phyloP scores from a whole-genome alignment of 2,113 vertebrate species.

The Embiotoca jacksoni region DNA sequence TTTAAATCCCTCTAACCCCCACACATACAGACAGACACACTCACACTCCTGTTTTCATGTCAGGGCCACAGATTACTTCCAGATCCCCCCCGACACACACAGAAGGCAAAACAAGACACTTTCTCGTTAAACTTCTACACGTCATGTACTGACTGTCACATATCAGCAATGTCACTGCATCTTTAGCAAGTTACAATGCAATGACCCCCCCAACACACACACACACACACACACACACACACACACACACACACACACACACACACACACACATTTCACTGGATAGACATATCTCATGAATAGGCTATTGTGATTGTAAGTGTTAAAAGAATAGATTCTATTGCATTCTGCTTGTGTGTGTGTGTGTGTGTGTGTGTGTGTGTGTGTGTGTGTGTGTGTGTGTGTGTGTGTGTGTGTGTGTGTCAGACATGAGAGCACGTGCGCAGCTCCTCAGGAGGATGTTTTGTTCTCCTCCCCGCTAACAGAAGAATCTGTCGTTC shows the following conservation, averaged over 20 bases:
- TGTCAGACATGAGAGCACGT: background rate
- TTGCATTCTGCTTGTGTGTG: conserved; percentile 7
- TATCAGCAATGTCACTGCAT: background rate
- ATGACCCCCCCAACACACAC: too few species aligned
- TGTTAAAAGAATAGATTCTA: conserved; percentile 33
- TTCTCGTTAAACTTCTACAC: conserved; percentile 27
- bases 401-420: background rate
- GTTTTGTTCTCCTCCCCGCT: conserved; percentile 48
- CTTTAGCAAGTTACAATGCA: conserved; percentile 18
- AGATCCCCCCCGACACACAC: conserved; percentile 62
- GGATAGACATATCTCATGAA: conserved; percentile 28
- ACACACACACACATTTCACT: conserved; percentile 8
- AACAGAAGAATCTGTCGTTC: conserved; percentile 62
- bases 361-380: too few species aligned
- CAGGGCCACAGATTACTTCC: conserved; percentile 73
- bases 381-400: too few species aligned
- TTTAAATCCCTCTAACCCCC: conserved; percentile 50
- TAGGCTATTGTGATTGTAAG: conserved; percentile 40
- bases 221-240: too few species aligned
- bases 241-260: too few species aligned
- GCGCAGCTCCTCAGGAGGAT: conserved; percentile 38
- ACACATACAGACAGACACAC: conserved; percentile 15
- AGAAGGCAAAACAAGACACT: conserved; percentile 30
- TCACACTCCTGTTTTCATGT: conserved; percentile 52
- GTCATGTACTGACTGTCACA: background rate